Conservation (phyloP, 2,797 vertebrate species). For the Anguilla megastoma region DNA sequence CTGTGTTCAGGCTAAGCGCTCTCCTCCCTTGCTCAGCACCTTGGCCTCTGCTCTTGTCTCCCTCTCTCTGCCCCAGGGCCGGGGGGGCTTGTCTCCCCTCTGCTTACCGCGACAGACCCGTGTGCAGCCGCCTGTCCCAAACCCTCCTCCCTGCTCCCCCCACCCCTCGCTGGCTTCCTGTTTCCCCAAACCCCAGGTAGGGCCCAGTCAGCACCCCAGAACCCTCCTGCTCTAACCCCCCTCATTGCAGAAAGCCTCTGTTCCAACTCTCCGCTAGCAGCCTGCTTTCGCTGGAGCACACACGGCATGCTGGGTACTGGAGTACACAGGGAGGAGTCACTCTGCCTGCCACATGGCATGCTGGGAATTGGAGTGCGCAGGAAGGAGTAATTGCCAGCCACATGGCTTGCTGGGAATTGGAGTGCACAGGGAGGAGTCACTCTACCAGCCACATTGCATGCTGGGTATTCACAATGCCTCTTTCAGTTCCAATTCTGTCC, state of each 20-base stretch:
- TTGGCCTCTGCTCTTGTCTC: slow-evolving; percentile 24
- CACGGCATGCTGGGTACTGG: not conserved
- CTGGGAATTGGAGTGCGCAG: not conserved
- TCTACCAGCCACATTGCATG: not conserved
- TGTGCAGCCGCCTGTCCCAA: slow-evolving; percentile 24
- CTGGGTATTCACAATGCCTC: not conserved
- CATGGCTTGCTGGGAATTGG: not conserved
- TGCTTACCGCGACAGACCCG: slow-evolving; percentile 20
- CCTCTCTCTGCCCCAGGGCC: slow-evolving; percentile 25
- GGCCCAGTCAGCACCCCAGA: not conserved
- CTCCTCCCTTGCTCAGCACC: not conserved
- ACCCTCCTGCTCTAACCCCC: not conserved
- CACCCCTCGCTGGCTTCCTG: slow-evolving; percentile 24
- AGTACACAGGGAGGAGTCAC: not conserved
- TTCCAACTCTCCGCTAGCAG: not conserved
- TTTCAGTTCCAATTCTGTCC: not conserved
- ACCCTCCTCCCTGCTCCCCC: slow-evolving; percentile 20
- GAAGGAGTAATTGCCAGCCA: not conserved
- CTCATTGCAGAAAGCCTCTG: not conserved
- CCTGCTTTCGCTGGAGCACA: not conserved
- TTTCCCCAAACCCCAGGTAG: slow-evolving; percentile 27
- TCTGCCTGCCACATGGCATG: not conserved
- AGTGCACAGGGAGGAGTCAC: not conserved
- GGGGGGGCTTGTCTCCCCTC: slow-evolving; percentile 22
- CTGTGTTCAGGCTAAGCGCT: not conserved